Base-by-base conservation (phyloP, 2,113 vertebrate genomes). In the Euleptes europaea region DNA sequence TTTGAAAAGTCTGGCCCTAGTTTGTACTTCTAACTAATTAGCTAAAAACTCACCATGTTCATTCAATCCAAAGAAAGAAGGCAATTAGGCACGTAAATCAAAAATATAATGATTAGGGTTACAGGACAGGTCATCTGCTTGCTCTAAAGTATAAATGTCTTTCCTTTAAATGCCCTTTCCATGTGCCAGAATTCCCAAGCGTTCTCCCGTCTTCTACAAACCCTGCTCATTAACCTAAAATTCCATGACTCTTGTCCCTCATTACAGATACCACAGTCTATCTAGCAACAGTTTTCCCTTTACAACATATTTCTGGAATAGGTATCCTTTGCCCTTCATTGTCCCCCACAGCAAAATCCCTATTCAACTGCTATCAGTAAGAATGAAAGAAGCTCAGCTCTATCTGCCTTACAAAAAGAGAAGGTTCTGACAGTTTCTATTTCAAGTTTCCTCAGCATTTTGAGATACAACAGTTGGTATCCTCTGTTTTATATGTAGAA, bases 11-110 rank as follows among this genome's bases (percentile, higher is more conserved):
- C 47, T 91, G 82, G 93, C 76, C 81, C 1, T 0, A 0, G 19
- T 14, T 63, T 88, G 81, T 85, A 28, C 10, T 38, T 91, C 82
- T 66, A 0, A 83, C 80, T 91, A 90, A 92, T 90, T 93, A 93
- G 89, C 73, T 0, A 28, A 71, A 86, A 87, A 26, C 12, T 84
- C 79, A 19, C 79, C 85, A 1, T 82, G 4, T 80, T 78, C 85
- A 85, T 91, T 88, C 49, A 88, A 73, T 80, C 17, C 57, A 73
- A 49, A 28, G 80, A 38, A 15, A 78, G 40, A 17, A 51, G 49
- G 23, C 76, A 78, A 85, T 88, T 92, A 93, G 79, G 80, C 78
- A 78, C 57, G 88, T 38, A 90, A 91, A 91, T 92, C 78, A 92
- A 54, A 71, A 10, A 23, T 65, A 78, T 0, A 0, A 72, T 88